phyloP scores from a whole-genome alignment of 1,140 invertebrate genomes.

The Oscheius sp. region DNA sequence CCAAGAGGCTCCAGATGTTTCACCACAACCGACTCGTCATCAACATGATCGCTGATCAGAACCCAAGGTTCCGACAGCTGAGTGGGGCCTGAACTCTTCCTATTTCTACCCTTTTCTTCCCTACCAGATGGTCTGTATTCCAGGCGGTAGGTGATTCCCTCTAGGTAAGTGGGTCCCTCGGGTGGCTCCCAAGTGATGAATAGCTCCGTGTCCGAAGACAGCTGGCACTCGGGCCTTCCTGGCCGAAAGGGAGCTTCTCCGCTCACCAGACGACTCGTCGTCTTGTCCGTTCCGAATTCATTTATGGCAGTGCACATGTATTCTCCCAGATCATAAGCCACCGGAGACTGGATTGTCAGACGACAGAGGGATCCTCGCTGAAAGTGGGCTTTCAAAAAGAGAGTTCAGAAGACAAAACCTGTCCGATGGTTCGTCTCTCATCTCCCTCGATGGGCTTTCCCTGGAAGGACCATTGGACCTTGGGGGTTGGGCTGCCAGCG shows the following conservation, averaged over 20 bases:
- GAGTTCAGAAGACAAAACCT: neutral
- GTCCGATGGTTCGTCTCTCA: constrained; percentile 43
- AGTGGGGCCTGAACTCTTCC: neutral
- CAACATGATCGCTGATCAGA: constrained; percentile 80
- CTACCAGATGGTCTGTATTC: constrained; percentile 69
- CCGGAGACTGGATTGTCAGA: constrained; percentile 49
- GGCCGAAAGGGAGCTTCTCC: constrained; percentile 75
- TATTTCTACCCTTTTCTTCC: no score
- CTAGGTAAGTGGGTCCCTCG: constrained; percentile 73
- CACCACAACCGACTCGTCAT: constrained; percentile 86
- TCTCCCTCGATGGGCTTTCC: constrained; percentile 62
- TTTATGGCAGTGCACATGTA: constrained; percentile 93
- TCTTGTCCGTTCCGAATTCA: constrained; percentile 67
- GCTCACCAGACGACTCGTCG: constrained; percentile 64
- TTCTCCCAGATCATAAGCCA: constrained; percentile 71
- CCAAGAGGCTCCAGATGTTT: constrained; percentile 74
- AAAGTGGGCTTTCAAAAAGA: neutral
- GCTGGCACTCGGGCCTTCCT: constrained; percentile 78
- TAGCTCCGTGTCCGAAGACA: constrained; percentile 80
- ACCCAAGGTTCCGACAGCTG: constrained; percentile 69
- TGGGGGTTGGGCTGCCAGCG: constrained; percentile 81
- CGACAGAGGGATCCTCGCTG: constrained; percentile 36
- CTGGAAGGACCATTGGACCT: constrained; percentile 81
- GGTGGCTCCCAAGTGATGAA: constrained; percentile 74
- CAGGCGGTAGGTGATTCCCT: constrained; percentile 69